Evolutionary conservation across 2,888 invertebrate genomes (phyloP).

Genomic region (Trissolcus japonicus): DNA sequence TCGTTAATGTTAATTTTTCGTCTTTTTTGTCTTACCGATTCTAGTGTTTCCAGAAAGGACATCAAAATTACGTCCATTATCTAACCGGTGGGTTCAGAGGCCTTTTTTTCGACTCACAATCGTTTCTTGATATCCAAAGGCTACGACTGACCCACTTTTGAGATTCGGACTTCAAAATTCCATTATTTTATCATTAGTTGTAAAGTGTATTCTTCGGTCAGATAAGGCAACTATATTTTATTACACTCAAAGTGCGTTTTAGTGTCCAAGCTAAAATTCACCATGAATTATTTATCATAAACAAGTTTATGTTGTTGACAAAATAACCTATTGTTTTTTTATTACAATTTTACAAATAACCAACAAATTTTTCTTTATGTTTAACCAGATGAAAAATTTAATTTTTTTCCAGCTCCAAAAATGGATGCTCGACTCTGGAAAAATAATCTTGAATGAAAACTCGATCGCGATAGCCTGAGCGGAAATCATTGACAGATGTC

Average conservation of each 20-base stretch:
- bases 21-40: background rate
- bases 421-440: constrained; percentile 30
- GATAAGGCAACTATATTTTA: no score
- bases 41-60: constrained; percentile 13
- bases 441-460: constrained; percentile 42
- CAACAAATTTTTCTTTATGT: background rate
- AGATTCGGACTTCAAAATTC: background rate
- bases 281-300: no score
- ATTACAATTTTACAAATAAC: background rate
- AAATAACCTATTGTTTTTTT: background rate
- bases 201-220: no score
- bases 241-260: no score
- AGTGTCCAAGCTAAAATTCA: no score
- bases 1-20: constrained; percentile 12
- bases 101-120: constrained; percentile 9
- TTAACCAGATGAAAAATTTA: no score
- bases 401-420: constrained; percentile 9
- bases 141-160: constrained; percentile 14
- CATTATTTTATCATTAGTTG: no score
- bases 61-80: constrained; percentile 23
- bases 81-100: constrained; percentile 13
- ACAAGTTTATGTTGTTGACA: background rate
- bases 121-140: constrained; percentile 2
- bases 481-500: constrained; percentile 48
- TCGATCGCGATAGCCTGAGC: constrained; percentile 28